Evolutionary conservation across 2,113 vertebrate genomes (phyloP).

Genomic region (Pedionomus torquatus): DNA sequence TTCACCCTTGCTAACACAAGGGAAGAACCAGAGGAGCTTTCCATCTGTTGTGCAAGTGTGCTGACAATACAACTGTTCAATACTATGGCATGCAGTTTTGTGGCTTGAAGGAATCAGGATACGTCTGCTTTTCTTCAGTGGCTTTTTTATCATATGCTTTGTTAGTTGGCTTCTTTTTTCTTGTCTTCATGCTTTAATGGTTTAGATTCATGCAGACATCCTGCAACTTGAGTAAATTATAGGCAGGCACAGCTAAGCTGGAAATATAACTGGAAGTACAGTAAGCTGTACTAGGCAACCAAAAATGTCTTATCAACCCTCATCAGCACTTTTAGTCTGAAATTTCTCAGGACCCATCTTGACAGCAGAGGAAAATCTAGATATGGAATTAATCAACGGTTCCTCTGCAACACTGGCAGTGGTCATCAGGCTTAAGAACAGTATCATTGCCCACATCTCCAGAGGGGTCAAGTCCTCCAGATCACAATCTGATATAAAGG

Average conservation of each 20-base stretch:
- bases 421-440: not conserved
- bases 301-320: not conserved
- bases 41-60: conserved; percentile 11
- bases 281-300: not conserved
- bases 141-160: not conserved
- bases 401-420: not conserved
- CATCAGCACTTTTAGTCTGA: not conserved
- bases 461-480: not conserved
- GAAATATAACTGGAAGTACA: conserved; percentile 7
- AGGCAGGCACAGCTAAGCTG: conserved; percentile 16
- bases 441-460: not conserved
- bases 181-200: not conserved
- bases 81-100: not conserved
- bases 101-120: conserved; percentile 15
- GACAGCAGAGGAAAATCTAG: not conserved
- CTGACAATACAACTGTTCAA: not conserved
- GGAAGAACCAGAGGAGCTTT: not conserved
- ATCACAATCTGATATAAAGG: not conserved
- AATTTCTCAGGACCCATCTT: conserved; percentile 3
- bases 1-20: not conserved
- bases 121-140: not conserved
- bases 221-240: conserved; percentile 33
- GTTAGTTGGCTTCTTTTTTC: not conserved
- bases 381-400: not conserved
- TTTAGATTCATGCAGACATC: conserved; percentile 6